Evolutionary conservation across 2,888 invertebrate genomes (phyloP).

Genomic region (Lutraria lutraria): DNA sequence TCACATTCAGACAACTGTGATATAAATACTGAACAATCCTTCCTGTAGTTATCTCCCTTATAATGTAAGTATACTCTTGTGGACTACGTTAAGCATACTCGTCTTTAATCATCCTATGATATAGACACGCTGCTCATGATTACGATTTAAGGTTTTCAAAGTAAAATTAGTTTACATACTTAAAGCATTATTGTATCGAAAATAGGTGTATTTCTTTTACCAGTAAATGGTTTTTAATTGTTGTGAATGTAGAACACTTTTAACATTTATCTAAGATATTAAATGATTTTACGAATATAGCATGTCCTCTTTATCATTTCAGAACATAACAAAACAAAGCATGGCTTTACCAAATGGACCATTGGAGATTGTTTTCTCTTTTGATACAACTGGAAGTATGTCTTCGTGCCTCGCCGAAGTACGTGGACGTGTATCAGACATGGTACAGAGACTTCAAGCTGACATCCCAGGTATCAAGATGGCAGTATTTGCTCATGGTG

Average conservation of each 20-base stretch:
- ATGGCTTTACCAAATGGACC: conserved; percentile 69
- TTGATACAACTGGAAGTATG: conserved; percentile 84
- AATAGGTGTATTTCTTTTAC: too few species aligned
- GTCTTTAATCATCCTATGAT: not conserved
- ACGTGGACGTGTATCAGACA: conserved; percentile 77
- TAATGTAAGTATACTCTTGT: not conserved
- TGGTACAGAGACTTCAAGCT: conserved; percentile 83
- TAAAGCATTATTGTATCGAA: too few species aligned
- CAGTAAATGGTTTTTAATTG: not conserved
- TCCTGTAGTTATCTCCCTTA: conserved; percentile 8
- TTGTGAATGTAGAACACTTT: not conserved
- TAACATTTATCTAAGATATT: not conserved
- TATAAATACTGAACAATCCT: not conserved
- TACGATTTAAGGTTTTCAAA: not conserved
- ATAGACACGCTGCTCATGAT: not conserved
- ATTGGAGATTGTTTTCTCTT: conserved; percentile 81
- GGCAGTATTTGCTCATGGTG: conserved; percentile 84
- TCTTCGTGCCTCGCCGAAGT: conserved; percentile 73
- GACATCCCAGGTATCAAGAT: conserved; percentile 83
- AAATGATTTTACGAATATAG: not conserved
- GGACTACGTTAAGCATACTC: not conserved
- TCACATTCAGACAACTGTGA: conserved; percentile 9
- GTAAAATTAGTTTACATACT: too few species aligned
- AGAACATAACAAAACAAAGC: not conserved
- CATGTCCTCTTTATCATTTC: not conserved